phyloP scores from a whole-genome alignment of 1,140 invertebrate species.

The Brachionus asplanchnoidis region DNA sequence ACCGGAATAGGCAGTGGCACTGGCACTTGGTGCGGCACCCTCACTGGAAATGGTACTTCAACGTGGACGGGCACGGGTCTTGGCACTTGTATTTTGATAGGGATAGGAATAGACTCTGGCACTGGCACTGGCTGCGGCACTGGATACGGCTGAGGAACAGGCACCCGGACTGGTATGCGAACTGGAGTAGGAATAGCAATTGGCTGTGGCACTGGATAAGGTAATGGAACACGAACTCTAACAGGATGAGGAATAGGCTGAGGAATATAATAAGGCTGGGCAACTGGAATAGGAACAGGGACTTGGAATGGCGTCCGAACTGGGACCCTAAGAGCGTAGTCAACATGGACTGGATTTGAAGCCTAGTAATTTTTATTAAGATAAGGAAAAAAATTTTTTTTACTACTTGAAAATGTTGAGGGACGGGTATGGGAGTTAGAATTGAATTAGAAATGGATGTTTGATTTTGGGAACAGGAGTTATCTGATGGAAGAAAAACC shows the following conservation, averaged over 20 bases:
- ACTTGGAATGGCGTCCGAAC: not conserved
- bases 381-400: not conserved
- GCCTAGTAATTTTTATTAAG: not conserved
- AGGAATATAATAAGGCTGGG: not conserved
- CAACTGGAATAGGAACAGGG: not conserved
- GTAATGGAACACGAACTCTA: not conserved
- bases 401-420: not conserved
- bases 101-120: not conserved
- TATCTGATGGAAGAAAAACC: not conserved
- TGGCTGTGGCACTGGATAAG: not conserved
- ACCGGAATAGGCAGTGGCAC: not conserved
- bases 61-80: not conserved
- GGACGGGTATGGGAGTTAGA: not conserved
- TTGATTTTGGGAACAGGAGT: not conserved
- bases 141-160: not conserved
- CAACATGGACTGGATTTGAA: not conserved
- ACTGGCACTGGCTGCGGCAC: not conserved
- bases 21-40: not conserved
- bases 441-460: not conserved
- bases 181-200: not conserved
- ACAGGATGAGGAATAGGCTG: not conserved
- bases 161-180: not conserved
- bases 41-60: not conserved
- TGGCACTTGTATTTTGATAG: not conserved
- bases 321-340: not conserved